A percentile compares a stretch with the other conserved stretches of the same genome.
phyloP scores from a whole-genome alignment of 2,888 invertebrate genomes.

The Dicycla oo region DNA sequence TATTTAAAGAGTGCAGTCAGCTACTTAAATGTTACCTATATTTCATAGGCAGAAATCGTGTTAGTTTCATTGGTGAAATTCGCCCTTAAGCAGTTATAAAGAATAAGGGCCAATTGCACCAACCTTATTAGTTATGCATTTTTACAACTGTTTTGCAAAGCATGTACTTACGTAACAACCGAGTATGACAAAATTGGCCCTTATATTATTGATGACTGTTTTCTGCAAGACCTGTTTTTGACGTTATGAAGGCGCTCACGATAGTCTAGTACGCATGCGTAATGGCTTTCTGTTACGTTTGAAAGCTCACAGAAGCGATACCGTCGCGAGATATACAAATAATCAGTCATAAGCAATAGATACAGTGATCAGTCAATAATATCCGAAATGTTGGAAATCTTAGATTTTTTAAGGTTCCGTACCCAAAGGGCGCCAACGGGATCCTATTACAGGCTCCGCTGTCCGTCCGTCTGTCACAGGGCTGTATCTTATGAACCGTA shows the following conservation, averaged over 20 bases:
- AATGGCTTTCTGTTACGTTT: constrained; percentile 73
- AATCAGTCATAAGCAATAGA: background rate
- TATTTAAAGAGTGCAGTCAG: background rate
- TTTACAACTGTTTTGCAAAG: background rate
- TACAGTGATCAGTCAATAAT: background rate
- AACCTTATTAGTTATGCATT: background rate
- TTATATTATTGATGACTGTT: background rate
- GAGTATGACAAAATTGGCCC: background rate
- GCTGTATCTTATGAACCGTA: background rate
- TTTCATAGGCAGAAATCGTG: background rate
- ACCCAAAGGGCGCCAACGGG: no score
- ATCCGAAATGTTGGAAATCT: background rate
- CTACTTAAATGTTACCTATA: background rate
- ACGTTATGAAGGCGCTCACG: constrained; percentile 55
- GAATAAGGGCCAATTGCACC: background rate
- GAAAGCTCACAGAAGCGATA: constrained; percentile 84
- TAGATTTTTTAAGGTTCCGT: background rate
- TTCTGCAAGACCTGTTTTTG: background rate
- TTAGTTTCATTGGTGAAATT: background rate
- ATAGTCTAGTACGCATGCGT: constrained; percentile 79
- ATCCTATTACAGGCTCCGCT: no score
- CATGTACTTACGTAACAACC: background rate
- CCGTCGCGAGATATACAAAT: constrained; percentile 69
- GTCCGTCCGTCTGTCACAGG: no score
- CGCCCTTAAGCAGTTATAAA: background rate